These are phyloP conservation scores for Drosophila borborema DNA, from an alignment of 2,888 invertebrate genomes.

Conservation along the genomic window DNA sequence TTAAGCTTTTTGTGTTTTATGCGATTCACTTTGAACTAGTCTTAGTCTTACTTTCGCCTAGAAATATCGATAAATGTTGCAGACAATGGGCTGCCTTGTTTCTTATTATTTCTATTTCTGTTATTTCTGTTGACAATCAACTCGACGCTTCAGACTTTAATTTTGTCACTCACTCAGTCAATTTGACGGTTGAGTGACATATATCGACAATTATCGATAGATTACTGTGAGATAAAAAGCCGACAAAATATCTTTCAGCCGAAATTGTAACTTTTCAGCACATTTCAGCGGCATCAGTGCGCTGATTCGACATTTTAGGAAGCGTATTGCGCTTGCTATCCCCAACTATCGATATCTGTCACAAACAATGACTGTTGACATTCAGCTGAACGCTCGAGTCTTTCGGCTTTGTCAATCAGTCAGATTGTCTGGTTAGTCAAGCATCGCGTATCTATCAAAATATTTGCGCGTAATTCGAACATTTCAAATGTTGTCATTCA, in stretches of 20 bases:
- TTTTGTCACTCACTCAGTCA: slow-evolving; percentile 3
- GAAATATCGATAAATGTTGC: slow-evolving; percentile 8
- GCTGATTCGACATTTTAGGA: too few species aligned
- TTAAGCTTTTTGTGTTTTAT: background rate
- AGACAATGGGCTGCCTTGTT: background rate
- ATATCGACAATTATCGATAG: background rate
- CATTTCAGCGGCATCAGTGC: background rate
- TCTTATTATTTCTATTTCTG: too few species aligned
- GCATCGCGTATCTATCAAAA: slow-evolving; percentile 53
- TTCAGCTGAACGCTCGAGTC: background rate
- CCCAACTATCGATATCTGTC: slow-evolving; percentile 14
- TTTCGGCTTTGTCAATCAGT: slow-evolving; percentile 9
- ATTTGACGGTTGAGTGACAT: background rate
- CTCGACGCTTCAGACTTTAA: too few species aligned
- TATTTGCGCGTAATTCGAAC: slow-evolving; percentile 75
- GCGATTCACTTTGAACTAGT: background rate
- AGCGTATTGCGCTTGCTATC: slow-evolving; percentile 16
- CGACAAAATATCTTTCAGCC: background rate
- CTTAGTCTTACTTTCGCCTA: background rate
- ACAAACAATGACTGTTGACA: slow-evolving; percentile 13
- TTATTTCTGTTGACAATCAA: slow-evolving; percentile 1
- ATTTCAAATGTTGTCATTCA: slow-evolving; percentile 78
- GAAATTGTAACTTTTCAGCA: background rate
- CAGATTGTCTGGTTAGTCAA: slow-evolving; percentile 19
- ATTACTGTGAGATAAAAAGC: too few species aligned